These are phyloP conservation scores for Selenia dentaria DNA, from an alignment of 2,888 invertebrate species.

Conservation along the genomic window DNA sequence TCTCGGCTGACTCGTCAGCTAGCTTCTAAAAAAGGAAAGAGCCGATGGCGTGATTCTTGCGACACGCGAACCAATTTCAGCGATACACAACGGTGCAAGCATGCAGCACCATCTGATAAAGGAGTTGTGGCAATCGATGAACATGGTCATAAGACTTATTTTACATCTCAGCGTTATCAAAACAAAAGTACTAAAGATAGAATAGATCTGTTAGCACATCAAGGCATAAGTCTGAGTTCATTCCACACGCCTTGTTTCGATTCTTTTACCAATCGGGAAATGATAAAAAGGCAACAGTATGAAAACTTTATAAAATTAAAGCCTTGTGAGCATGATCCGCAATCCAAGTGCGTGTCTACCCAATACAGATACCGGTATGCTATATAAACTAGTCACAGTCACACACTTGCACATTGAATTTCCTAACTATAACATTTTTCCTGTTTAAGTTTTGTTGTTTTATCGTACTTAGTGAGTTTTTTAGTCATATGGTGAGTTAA, in stretches of 20 bases:
- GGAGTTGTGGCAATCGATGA: conserved; percentile 62
- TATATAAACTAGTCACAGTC: background rate
- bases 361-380: background rate
- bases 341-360: background rate
- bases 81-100: conserved; percentile 57
- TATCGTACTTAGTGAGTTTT: too few species aligned
- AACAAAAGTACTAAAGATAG: conserved; percentile 60
- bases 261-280: conserved; percentile 65
- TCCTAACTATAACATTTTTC: too few species aligned
- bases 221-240: conserved; percentile 69
- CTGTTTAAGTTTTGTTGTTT: too few species aligned
- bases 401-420: too few species aligned
- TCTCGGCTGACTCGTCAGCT: conserved; percentile 44
- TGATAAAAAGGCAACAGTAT: conserved; percentile 55
- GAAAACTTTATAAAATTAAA: conserved; percentile 28
- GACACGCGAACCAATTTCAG: conserved; percentile 4
- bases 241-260: conserved; percentile 72
- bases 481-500: too few species aligned
- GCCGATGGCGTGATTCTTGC: background rate
- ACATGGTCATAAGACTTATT: conserved; percentile 64
- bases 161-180: conserved; percentile 46
- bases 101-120: conserved; percentile 61
- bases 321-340: background rate
- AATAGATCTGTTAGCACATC: conserved; percentile 44
- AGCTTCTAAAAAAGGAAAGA: conserved; percentile 19